A percentile compares a stretch with the other conserved stretches of the same genome.
phyloP scores from a whole-genome alignment of 2,797 vertebrate genomes.

The Intellagama lesueurii region DNA sequence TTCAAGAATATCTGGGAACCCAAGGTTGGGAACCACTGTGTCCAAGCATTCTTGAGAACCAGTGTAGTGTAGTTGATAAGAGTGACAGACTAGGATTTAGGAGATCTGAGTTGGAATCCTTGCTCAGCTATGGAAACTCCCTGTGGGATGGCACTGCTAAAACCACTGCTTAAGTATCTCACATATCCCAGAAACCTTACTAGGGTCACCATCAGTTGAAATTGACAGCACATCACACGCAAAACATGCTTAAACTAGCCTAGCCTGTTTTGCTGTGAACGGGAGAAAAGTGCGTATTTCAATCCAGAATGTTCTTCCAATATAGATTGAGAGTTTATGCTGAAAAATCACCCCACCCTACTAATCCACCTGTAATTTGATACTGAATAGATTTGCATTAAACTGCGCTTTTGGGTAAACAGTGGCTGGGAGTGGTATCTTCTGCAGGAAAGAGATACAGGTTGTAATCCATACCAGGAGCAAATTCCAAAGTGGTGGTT shows the following conservation, averaged over 20 bases:
- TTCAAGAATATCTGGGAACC: too few relatives aligned
- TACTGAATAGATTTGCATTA: neutral
- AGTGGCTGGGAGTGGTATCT: neutral
- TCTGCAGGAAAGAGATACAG: neutral
- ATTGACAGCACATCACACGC: too few relatives aligned
- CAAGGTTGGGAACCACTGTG: too few relatives aligned
- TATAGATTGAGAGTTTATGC: neutral
- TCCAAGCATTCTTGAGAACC: too few relatives aligned
- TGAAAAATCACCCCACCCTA: neutral
- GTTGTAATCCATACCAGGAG: neutral
- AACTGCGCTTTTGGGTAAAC: neutral
- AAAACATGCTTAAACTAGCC: neutral
- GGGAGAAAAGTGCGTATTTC: neutral
- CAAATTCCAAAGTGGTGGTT: neutral
- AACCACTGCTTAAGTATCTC: too few relatives aligned
- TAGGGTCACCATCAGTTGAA: too few relatives aligned
- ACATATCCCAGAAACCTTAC: too few relatives aligned
- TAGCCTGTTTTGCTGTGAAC: neutral
- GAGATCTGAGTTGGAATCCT: too few relatives aligned
- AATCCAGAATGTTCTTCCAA: neutral
- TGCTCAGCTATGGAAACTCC: too few relatives aligned
- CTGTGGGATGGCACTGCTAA: too few relatives aligned
- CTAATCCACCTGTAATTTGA: neutral
- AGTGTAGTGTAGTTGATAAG: too few relatives aligned
- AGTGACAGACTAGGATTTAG: too few relatives aligned